Conservation (phyloP, 2,113 vertebrate species). For the Cyprinus carpio region DNA sequence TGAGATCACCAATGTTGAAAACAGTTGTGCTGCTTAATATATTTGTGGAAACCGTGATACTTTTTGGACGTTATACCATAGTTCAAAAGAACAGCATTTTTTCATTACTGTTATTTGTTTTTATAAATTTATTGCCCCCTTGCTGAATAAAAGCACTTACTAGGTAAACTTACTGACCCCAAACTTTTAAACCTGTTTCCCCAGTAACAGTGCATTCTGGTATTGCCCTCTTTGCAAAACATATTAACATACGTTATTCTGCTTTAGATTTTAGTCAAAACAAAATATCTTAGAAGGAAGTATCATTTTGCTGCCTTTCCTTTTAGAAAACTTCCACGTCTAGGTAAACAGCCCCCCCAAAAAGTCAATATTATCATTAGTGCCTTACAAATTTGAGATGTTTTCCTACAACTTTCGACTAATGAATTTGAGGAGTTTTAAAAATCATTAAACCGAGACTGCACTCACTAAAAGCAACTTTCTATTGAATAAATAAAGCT, state of each 20-base stretch:
- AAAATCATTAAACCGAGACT: background rate
- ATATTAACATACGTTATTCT: no score
- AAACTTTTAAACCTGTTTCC: no score
- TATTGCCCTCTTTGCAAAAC: background rate
- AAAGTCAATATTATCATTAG: background rate
- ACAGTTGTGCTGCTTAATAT: no score
- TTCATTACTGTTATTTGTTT: no score
- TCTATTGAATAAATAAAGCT: background rate
- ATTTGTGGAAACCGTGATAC: no score
- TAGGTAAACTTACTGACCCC: no score
- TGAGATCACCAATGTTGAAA: no score
- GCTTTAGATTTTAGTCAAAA: background rate
- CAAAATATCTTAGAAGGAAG: background rate
- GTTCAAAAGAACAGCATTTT: no score
- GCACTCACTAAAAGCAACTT: background rate
- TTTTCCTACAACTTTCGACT: background rate
- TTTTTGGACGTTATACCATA: no score
- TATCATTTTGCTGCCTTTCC: background rate
- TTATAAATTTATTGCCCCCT: no score
- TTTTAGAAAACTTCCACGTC: background rate
- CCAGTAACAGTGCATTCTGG: background rate
- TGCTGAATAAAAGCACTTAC: no score
- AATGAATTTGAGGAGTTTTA: background rate
- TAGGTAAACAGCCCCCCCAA: background rate
- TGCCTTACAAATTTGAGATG: background rate